Evolutionary conservation across 2,797 vertebrate genomes (phyloP).

Genomic region (Pseudomugil tenellus): DNA sequence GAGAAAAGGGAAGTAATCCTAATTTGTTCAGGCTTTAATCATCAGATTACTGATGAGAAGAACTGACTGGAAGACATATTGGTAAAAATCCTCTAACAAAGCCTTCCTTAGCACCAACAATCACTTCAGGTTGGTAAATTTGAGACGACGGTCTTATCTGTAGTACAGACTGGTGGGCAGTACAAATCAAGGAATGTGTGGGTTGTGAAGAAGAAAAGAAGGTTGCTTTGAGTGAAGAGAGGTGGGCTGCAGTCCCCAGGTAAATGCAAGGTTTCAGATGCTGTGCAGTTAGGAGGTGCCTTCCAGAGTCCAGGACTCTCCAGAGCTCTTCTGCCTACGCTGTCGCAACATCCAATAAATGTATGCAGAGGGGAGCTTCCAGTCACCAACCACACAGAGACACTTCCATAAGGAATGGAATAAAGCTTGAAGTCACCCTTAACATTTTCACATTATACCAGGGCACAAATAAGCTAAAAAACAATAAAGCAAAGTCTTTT

Average conservation of each 20-base stretch:
- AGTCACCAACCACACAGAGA: conserved; percentile 18
- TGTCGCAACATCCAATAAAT: conserved; percentile 48
- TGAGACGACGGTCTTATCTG: conserved; percentile 1
- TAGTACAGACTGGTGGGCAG: conserved; percentile 8
- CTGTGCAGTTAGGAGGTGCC: conserved; percentile 58
- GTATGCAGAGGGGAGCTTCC: conserved; percentile 41
- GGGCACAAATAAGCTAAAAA: conserved; percentile 10
- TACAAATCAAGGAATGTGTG: conserved; percentile 35
- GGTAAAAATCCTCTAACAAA: not conserved
- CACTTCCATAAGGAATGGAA: not conserved
- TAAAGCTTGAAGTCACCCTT: not conserved
- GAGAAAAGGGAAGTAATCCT: conserved; percentile 32
- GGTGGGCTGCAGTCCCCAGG: conserved; percentile 46
- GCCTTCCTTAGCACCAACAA: conserved; percentile 1
- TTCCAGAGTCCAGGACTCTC: conserved; percentile 32
- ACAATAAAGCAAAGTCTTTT: not conserved
- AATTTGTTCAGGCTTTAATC: conserved; percentile 38
- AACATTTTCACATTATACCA: not conserved
- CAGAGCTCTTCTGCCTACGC: conserved; percentile 59
- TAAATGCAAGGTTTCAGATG: conserved; percentile 56
- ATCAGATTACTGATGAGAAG: conserved; percentile 20
- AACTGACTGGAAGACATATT: not conserved
- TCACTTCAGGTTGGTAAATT: not conserved
- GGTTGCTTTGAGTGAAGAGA: conserved; percentile 43
- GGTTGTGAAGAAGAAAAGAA: conserved; percentile 24